These are phyloP conservation scores for Canis aureus DNA, from an alignment of 2,113 vertebrate genomes.

Conservation along the genomic window DNA sequence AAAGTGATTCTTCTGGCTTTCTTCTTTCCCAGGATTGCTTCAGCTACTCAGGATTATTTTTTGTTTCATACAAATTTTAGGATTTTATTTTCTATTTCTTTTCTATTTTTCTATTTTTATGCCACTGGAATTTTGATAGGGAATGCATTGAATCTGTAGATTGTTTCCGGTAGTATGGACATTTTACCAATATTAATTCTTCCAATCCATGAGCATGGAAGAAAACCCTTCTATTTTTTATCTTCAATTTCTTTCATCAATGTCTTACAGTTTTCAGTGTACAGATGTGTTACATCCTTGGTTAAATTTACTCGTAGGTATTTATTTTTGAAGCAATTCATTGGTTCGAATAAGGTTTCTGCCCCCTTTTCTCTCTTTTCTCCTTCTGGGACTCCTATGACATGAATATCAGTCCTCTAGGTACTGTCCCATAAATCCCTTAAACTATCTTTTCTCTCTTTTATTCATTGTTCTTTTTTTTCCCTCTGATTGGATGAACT, in stretches of 20 bases:
- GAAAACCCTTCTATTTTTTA: neutral
- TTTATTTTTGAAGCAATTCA: neutral
- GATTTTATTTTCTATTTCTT: neutral
- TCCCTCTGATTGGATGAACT: neutral
- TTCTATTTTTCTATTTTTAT: neutral
- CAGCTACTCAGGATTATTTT: neutral
- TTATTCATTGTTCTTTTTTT: neutral
- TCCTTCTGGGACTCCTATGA: neutral
- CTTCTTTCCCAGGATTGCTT: neutral
- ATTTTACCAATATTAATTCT: neutral
- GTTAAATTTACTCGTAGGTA: neutral
- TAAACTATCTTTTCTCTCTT: neutral
- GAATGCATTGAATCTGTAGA: neutral
- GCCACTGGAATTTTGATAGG: neutral
- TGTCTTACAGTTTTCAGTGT: neutral
- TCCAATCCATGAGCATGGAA: neutral
- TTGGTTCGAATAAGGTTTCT: neutral
- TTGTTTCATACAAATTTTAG: neutral
- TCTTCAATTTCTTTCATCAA: neutral
- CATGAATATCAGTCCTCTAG: neutral
- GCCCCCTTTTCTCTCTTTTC: neutral
- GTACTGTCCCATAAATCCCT: neutral
- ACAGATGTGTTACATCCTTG: neutral
- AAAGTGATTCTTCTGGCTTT: neutral
- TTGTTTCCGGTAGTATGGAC: neutral